Percentiles rank a stretch among this genome's conserved stretches.
Evolutionary conservation across 30 jellyfish, hydroid and myxozoan genomes (phyloP).

Genomic region (Turritopsis rubra): DNA sequence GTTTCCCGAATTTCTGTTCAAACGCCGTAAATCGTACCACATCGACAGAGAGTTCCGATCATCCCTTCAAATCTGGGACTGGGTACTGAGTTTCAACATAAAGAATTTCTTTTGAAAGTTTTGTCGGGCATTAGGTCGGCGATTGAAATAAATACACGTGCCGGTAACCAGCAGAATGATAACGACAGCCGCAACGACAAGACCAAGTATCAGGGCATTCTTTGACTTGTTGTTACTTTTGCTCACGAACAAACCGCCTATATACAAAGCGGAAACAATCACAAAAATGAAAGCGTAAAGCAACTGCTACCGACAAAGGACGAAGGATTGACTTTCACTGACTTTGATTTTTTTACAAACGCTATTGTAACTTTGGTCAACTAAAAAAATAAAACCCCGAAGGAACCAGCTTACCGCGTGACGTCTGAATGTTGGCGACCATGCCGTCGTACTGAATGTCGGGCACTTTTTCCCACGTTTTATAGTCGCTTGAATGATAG

Average conservation of each 20-base stretch:
- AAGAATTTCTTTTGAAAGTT: neutral
- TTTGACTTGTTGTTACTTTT: constrained; percentile 30
- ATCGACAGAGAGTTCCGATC: too few species aligned
- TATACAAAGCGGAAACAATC: neutral
- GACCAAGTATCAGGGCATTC: constrained; percentile 51
- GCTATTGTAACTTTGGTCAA: neutral
- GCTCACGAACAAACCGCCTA: constrained; percentile 81
- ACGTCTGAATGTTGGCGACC: constrained; percentile 46
- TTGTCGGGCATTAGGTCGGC: constrained; percentile 48
- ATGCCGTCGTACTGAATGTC: constrained; percentile 38
- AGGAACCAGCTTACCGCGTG: constrained; percentile 38
- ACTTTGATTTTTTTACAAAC: neutral
- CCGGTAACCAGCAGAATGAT: constrained; percentile 45
- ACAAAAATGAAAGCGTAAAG: too few species aligned
- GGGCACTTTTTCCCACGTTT: constrained; percentile 49
- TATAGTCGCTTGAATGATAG: constrained; percentile 62
- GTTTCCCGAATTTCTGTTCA: too few species aligned
- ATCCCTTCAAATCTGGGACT: neutral
- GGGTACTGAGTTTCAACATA: constrained; percentile 4
- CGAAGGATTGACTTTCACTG: too few species aligned
- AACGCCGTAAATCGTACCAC: too few species aligned
- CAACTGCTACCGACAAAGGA: too few species aligned
- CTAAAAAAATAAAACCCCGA: too few species aligned
- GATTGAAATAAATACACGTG: constrained; percentile 37
- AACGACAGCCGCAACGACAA: constrained; percentile 47